Evolutionary conservation across 2,113 vertebrate genomes (phyloP), one percentile per base, ranked within the genome.

Genomic region (Galbula dea): DNA sequence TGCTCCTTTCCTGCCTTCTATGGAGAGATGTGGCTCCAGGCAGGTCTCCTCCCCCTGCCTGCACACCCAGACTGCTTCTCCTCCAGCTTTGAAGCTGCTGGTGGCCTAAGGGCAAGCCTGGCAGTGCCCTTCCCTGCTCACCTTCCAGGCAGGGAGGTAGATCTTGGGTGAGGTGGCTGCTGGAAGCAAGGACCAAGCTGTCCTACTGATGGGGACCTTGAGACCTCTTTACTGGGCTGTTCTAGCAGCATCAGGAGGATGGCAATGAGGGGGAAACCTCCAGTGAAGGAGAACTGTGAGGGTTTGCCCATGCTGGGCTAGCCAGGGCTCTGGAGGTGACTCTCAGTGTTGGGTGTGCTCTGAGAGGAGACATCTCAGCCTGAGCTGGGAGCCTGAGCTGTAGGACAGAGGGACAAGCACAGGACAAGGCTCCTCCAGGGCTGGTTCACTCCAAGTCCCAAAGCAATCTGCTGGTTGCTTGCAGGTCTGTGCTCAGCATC

Each of bases 1-100:
- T 92, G 92, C 81, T 94, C 17, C 0, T 65, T 77, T 62, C 46
- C 79, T 95, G 94, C 88, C 95, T 93, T 95, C 95, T 94, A 87
- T 72, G 86, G 96, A 86, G 77, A 91, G 85, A 8, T 15, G 65
- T 4, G 24, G 86, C 77, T 82, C 69, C 59, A 3, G 81, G 78
- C 91, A 63, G 89, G 85, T 89, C 85, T 83, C n/a, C 85, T 80
- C 15, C 39, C 57, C 62, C 76, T 17, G 73, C 74, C 65, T 12
- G 2, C 23, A 65, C 76, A 6, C 36, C 69, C 76, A 9, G 4
- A 2, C 68, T 14, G 67, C 62, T 43, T 61, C 68, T 78, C 7
- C 89, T 59, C 10, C 43, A 7, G 67, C 63, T 65, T 26, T 34
- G 2, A 30, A 62, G 39, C 48, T 8, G 1, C 65, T 7, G 15